A percentile compares a stretch with the other conserved stretches of the same genome.
Evolutionary conservation across 2,888 invertebrate genomes (phyloP).

Genomic region (Dryococelus australis): DNA sequence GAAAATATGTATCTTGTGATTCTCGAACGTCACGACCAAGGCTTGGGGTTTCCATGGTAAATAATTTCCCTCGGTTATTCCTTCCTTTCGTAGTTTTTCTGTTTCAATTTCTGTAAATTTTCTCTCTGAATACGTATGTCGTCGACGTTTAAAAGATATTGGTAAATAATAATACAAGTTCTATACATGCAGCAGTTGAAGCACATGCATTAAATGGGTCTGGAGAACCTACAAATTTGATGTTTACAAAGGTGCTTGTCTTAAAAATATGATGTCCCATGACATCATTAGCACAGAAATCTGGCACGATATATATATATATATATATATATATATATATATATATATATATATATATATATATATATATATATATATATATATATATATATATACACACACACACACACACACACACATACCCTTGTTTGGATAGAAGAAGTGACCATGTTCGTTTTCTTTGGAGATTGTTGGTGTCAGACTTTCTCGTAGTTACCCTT

Average conservation of each 20-base stretch:
- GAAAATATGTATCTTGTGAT: constrained; percentile 47
- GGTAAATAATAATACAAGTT: background rate
- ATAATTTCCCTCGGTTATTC: constrained; percentile 4
- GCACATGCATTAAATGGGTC: background rate
- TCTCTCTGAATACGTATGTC: too few species aligned
- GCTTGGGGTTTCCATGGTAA: constrained; percentile 43
- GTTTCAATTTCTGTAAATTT: constrained; percentile 26
- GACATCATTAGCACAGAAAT: constrained; percentile 20
- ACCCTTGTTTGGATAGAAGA: background rate
- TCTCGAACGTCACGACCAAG: constrained; percentile 43
- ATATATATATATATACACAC: too few species aligned
- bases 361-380: too few species aligned
- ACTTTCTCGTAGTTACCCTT: too few species aligned
- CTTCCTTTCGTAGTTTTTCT: background rate
- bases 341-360: too few species aligned
- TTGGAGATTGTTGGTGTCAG: too few species aligned
- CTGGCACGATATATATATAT: too few species aligned
- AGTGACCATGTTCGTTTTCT: too few species aligned
- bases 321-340: too few species aligned
- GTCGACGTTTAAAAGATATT: too few species aligned
- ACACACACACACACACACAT: too few species aligned
- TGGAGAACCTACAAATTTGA: constrained; percentile 23
- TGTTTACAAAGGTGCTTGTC: background rate
- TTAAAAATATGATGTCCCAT: constrained; percentile 22
- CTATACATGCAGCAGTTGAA: background rate